Percentiles rank a stretch among this genome's conserved stretches.
phyloP scores from a whole-genome alignment of 1,140 invertebrate genomes.

The Coboldia fuscipes region DNA sequence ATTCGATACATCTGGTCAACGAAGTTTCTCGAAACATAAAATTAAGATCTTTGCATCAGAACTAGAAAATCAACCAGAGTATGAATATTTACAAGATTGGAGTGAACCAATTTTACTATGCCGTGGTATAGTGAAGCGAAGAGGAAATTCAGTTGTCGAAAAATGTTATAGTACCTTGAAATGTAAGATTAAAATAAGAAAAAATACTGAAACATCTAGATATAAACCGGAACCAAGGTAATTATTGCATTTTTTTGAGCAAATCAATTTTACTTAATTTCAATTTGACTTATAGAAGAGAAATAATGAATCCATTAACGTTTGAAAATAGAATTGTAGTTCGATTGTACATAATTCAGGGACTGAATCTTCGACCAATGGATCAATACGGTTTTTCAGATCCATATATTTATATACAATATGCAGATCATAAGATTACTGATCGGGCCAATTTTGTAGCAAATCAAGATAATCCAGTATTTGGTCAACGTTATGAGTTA shows the following conservation, averaged over 20 bases:
- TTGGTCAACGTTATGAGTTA: slow-evolving; percentile 34
- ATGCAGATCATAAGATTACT: slow-evolving; percentile 40
- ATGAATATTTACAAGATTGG: slow-evolving; percentile 54
- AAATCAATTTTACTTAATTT: background rate
- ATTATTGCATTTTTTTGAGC: background rate
- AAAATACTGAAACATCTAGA: too few relatives aligned
- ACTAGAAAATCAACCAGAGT: slow-evolving; percentile 54
- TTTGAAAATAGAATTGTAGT: slow-evolving; percentile 44
- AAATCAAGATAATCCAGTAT: slow-evolving; percentile 65
- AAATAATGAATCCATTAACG: slow-evolving; percentile 6
- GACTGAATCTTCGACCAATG: slow-evolving; percentile 42
- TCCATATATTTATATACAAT: slow-evolving; percentile 47
- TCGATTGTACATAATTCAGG: slow-evolving; percentile 55
- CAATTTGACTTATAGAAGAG: background rate
- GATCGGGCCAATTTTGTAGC: slow-evolving; percentile 55
- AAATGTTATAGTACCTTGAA: slow-evolving; percentile 30
- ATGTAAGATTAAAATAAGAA: slow-evolving; percentile 17
- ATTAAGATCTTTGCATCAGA: slow-evolving; percentile 47
- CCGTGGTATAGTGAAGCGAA: slow-evolving; percentile 42
- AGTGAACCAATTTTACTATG: slow-evolving; percentile 50
- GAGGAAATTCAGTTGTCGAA: slow-evolving; percentile 36
- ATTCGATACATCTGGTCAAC: background rate
- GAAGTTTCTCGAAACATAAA: slow-evolving; percentile 8
- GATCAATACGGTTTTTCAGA: slow-evolving; percentile 56
- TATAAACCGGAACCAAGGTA: too few relatives aligned